These are phyloP conservation scores for Neotragus pygmaeus DNA, from an alignment of 2,113 vertebrate species.

Conservation along the genomic window DNA sequence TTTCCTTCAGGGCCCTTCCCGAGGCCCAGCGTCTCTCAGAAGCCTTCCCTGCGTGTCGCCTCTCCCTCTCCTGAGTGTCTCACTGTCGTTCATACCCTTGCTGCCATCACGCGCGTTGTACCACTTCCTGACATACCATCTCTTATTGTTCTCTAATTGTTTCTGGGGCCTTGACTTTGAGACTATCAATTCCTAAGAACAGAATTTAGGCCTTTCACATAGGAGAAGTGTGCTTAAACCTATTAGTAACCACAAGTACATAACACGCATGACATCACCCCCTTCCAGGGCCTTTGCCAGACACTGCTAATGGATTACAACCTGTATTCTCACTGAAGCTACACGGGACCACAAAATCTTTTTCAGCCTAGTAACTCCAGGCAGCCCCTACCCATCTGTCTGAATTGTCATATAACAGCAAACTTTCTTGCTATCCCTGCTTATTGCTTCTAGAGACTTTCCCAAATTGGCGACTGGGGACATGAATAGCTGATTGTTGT, in stretches of 20 bases:
- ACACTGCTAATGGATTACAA: not conserved
- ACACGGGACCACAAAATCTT: not conserved
- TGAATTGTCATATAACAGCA: not conserved
- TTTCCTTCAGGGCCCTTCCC: not conserved
- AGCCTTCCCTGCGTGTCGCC: not conserved
- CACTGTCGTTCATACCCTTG: not conserved
- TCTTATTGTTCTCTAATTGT: not conserved
- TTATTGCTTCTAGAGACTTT: not conserved
- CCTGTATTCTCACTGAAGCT: not conserved
- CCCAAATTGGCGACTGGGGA: not conserved
- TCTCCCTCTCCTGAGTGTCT: not conserved
- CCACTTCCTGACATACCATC: not conserved
- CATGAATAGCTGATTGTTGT: not conserved
- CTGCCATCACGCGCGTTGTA: not conserved
- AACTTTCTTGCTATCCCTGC: not conserved
- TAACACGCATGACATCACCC: fast-evolving
- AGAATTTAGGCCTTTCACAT: not conserved
- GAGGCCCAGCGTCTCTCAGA: not conserved
- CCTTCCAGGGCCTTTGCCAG: not conserved
- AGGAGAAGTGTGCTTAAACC: not conserved
- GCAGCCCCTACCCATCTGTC: not conserved
- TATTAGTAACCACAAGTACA: not conserved
- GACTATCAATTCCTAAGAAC: not conserved
- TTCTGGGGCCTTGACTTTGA: not conserved
- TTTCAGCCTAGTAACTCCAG: not conserved